Base-by-base conservation (phyloP, 2,888 invertebrate species). In the Acronicta alni region DNA sequence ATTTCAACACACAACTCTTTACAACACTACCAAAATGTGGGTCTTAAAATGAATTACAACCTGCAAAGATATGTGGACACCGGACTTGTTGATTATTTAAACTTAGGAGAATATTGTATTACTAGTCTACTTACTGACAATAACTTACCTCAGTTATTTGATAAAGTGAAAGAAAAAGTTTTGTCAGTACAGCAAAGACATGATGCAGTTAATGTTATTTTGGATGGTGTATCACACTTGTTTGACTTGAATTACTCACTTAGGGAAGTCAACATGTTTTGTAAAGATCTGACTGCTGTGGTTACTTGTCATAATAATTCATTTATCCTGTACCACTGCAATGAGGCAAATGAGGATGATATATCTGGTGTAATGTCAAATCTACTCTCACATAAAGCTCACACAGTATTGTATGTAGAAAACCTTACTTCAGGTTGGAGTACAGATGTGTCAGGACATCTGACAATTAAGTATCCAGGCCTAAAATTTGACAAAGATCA, bases 161-260 rank as follows among this genome's bases (percentile, higher is more conserved):
- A 73, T n/a, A 81, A 83, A 56, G 84, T 96, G 35, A 88, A 89
- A 77, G 84, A 89, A 45, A 89, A 87, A 64, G 84, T 94, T 54
- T 57, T 79, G 17, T 77, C 81, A 42, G 85, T 95, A 66, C 76
- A 86, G 57, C 82, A 89, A 70, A 84, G 85, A 55, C 80, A 87
- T 75, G 77, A 84, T 70, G 82, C 91, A 69, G 94, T 95, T 4
- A 95, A 94, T 70, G 86, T 97, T 43, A 94, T 97, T 46, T 89
- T 97, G 56, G 97, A 97, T 84, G 97, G 97, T 80, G 78, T 97
- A 20, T 96, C 96, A 65, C 96, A 97, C 83, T 90, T 97, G 26
- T 94, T 96, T 80, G 96, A 97, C 86, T 88, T 97, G 64, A 95
- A 95, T 44, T 92, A 95, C 43, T 92, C 89, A 73, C 77, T 95